Evolutionary conservation across 2,113 vertebrate genomes (phyloP).

Genomic region (Triplophysa siluroides): DNA sequence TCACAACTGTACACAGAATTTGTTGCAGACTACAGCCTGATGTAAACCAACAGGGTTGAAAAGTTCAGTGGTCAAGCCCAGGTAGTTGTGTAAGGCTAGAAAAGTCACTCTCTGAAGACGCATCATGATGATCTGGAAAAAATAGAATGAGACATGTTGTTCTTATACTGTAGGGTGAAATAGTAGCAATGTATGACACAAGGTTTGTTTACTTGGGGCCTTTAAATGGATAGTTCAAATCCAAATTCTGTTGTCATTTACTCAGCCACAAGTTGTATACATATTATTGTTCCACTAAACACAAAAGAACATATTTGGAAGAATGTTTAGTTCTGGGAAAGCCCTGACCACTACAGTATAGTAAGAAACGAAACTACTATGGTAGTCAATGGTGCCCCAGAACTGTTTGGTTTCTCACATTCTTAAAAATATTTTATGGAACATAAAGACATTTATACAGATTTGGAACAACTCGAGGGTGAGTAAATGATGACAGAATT

Average conservation of each 20-base stretch:
- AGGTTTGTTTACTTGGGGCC: neutral
- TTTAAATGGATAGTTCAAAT: too few species aligned
- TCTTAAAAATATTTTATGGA: too few species aligned
- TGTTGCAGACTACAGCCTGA: neutral
- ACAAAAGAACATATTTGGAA: too few species aligned
- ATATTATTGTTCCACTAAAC: too few species aligned
- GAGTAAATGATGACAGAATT: too few species aligned
- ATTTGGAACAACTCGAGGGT: too few species aligned
- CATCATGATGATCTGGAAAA: constrained; percentile 92
- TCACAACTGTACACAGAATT: neutral
- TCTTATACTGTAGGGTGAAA: neutral
- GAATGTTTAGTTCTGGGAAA: too few species aligned
- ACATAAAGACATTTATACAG: too few species aligned
- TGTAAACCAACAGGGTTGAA: constrained; percentile 82
- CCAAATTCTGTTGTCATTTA: neutral
- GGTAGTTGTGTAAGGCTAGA: constrained; percentile 91
- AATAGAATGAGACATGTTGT: neutral
- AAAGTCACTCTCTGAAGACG: constrained; percentile 94
- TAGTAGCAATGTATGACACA: neutral
- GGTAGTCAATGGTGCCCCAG: too few species aligned
- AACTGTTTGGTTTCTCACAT: too few species aligned
- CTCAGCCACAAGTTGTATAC: neutral
- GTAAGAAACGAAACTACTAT: too few species aligned
- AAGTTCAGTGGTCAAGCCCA: constrained; percentile 92
- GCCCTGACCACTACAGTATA: too few species aligned